Conservation (phyloP, 2,888 invertebrate genomes). For the Escarpia spicata region DNA sequence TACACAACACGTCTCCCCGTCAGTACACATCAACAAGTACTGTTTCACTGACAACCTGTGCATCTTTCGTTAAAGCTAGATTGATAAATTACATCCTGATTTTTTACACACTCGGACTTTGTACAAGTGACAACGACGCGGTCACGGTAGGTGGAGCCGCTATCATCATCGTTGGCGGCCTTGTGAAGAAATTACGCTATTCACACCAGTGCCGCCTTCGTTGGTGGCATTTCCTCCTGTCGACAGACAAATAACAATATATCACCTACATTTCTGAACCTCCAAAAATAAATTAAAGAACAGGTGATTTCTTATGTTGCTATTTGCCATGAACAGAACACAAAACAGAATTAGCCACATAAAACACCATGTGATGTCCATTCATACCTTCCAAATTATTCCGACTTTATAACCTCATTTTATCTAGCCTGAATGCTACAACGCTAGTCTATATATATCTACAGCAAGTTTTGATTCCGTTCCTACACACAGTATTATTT, state of each 20-base stretch:
- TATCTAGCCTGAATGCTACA: too few relatives aligned
- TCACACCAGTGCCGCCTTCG: neutral
- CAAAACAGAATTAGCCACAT: too few relatives aligned
- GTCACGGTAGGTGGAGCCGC: neutral
- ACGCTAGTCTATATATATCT: too few relatives aligned
- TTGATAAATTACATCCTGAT: conserved; percentile 16
- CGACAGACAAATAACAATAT: neutral
- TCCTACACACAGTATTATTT: too few relatives aligned
- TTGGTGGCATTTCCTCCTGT: neutral
- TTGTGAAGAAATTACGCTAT: neutral
- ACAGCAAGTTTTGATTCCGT: too few relatives aligned
- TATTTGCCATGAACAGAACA: too few relatives aligned
- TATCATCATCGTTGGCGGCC: neutral
- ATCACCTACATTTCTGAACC: neutral
- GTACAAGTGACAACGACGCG: neutral
- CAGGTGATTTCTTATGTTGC: too few relatives aligned
- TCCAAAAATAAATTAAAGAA: neutral
- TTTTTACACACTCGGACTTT: conserved; percentile 16
- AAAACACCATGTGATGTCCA: too few relatives aligned
- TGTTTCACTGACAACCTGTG: neutral
- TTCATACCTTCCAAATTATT: too few relatives aligned
- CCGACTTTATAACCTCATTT: too few relatives aligned
- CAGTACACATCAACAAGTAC: neutral
- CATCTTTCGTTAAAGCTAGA: neutral
- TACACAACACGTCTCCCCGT: neutral